phyloP scores from a whole-genome alignment of 2,797 vertebrate genomes.

The Rhynchotus rufescens region DNA sequence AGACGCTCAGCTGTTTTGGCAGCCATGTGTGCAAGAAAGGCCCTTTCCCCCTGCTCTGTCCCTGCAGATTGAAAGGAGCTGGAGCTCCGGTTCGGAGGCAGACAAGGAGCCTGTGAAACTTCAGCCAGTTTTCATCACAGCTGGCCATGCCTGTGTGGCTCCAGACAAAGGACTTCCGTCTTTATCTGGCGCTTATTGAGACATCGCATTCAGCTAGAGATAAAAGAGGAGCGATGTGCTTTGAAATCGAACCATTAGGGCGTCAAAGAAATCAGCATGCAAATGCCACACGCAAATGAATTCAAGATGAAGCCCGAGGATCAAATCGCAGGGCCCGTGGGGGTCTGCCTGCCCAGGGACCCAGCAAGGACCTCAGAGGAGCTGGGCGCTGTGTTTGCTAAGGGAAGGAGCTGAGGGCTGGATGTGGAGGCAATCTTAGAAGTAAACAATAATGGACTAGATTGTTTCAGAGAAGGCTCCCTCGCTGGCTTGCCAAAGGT shows the following conservation, averaged over 20 bases:
- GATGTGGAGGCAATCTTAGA: not conserved
- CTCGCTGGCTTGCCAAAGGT: not conserved
- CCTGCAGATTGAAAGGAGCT: constrained; percentile 63
- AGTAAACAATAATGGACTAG: not conserved
- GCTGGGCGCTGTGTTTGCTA: not conserved
- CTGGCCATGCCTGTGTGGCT: constrained; percentile 77
- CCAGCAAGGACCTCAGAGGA: not conserved
- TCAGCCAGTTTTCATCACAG: constrained; percentile 84
- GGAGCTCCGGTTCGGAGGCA: constrained; percentile 67
- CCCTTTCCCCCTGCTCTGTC: constrained; percentile 53
- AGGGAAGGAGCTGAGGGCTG: not conserved
- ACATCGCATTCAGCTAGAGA: constrained; percentile 83
- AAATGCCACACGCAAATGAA: constrained; percentile 77
- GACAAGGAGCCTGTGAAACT: constrained; percentile 80
- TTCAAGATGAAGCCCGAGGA: constrained; percentile 65
- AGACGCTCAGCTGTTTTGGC: constrained; percentile 37
- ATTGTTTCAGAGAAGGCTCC: not conserved
- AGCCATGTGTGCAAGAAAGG: constrained; percentile 57
- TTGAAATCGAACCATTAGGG: constrained; percentile 79
- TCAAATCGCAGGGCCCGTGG: not conserved
- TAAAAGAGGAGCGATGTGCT: constrained; percentile 81
- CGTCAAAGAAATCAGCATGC: constrained; percentile 77
- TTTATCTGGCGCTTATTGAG: constrained; percentile 83
- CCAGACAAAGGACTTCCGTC: constrained; percentile 85
- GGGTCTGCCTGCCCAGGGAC: constrained; percentile 32